Base-by-base conservation (phyloP, 2,888 invertebrate genomes). In the Sesia apiformis region DNA sequence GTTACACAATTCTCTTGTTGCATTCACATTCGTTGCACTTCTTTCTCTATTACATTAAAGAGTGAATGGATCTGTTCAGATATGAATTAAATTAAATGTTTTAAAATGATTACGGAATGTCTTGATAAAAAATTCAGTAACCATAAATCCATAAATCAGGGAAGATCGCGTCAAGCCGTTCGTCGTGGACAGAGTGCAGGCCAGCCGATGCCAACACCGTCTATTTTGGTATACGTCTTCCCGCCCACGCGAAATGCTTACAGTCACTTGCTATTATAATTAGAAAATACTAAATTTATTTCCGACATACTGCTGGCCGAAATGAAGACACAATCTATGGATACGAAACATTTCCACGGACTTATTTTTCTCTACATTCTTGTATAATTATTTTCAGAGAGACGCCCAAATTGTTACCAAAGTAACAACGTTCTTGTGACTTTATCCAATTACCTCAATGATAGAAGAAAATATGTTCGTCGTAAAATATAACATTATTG, bases 171-270 rank as follows among this genome's bases (percentile, higher is more conserved):
- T 43, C 39, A 52, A 51, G 39, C n/a, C 46, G 23, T 53, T 49
- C 41, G 56, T 51, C 57, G 63, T 59, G 62, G 65, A 68, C 66
- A 66, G 61, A 71, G 66, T 70, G 72, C 73, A 71, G 69, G 69
- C 69, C 61, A 63, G 68, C 52, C 56, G 83, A 71, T 84, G 88
- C 88, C 88, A 88, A 85, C 84, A 68, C 62, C 60, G 57, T 76
- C 76, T 88, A 88, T 88, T 88, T 86, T 73, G 58, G 78, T 64
- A 67, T 61, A 61, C 65, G 75, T 74, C 76, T 74, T 68, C 67
- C 67, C 81, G 64, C 89, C 89, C 74, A 89, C 88, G 85, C 82
- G 66, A 86, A 84, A 78, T 82, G 83, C 85, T 86, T 85, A 84
- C 81, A 88, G 86, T 81, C 84, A 83, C 83, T 80, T 82, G 79